Evolutionary conservation across 2,113 vertebrate genomes (phyloP).

Genomic region (Epinephelus moara): DNA sequence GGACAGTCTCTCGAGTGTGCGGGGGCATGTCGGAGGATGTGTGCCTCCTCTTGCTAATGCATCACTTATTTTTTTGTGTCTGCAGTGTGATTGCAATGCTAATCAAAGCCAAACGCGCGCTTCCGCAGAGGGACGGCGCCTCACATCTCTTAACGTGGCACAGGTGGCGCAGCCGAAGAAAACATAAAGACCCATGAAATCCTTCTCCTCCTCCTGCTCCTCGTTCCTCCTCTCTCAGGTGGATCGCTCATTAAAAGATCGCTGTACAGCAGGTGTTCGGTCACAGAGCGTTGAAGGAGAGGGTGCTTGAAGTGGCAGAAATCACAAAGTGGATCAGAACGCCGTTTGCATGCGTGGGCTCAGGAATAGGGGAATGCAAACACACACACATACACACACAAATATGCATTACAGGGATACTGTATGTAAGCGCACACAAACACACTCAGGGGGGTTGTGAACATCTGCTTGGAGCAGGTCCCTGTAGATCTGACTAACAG

Average conservation of each 20-base stretch:
- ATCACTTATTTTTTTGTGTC: slow-evolving; percentile 38
- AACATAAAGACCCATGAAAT: slow-evolving; percentile 64
- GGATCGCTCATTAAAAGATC: slow-evolving; percentile 77
- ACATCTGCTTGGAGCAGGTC: slow-evolving; percentile 77
- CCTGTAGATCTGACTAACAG: slow-evolving; percentile 53
- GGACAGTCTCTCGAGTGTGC: slow-evolving; percentile 38
- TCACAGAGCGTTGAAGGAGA: slow-evolving; percentile 76
- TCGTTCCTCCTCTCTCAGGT: slow-evolving; percentile 69
- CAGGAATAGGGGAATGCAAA: slow-evolving; percentile 21
- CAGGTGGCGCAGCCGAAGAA: slow-evolving; percentile 61
- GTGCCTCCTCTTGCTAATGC: slow-evolving; percentile 52
- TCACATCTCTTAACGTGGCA: slow-evolving; percentile 68
- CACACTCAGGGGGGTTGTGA: slow-evolving; percentile 45
- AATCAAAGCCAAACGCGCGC: slow-evolving; percentile 68
- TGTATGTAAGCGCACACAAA: slow-evolving; percentile 35
- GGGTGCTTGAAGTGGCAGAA: slow-evolving; percentile 82
- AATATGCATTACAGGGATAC: slow-evolving; percentile 6
- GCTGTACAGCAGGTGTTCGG: slow-evolving; percentile 79
- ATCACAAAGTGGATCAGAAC: slow-evolving; percentile 75
- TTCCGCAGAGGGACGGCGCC: slow-evolving; percentile 49
- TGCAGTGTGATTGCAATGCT: slow-evolving; percentile 48
- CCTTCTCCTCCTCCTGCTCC: slow-evolving; percentile 50
- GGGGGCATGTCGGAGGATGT: slow-evolving; percentile 21
- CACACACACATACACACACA: slow-evolving; percentile 25
- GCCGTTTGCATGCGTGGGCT: slow-evolving; percentile 10